A percentile compares a stretch with the other conserved stretches of the same genome.
Conservation (phyloP, 2,113 vertebrate genomes). For the Furnarius figulus region DNA sequence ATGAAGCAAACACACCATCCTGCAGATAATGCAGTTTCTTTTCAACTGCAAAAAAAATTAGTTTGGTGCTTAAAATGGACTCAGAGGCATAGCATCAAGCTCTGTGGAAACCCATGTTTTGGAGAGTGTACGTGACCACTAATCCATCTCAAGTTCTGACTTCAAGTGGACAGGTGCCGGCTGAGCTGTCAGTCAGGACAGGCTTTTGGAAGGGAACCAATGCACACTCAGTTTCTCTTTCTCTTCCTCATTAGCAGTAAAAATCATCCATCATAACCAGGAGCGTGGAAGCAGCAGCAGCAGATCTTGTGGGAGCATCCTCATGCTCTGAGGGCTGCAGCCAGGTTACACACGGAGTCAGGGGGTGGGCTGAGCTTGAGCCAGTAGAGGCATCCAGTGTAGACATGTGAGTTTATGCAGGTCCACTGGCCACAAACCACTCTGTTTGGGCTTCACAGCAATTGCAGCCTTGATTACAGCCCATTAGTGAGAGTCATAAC, state of each 20-base stretch:
- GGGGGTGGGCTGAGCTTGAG: neutral
- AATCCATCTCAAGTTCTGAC: neutral
- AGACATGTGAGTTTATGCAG: neutral
- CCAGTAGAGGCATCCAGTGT: neutral
- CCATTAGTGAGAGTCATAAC: neutral
- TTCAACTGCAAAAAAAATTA: neutral
- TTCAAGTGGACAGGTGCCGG: neutral
- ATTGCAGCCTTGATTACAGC: neutral
- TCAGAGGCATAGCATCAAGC: neutral
- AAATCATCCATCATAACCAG: conserved; percentile 4
- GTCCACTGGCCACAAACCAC: neutral
- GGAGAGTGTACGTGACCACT: neutral
- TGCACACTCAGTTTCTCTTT: neutral
- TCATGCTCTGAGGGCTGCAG: neutral
- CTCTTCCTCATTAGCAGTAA: conserved; percentile 29
- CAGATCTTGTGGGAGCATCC: neutral
- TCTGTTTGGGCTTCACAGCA: neutral
- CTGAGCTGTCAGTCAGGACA: conserved; percentile 17
- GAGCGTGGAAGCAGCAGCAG: neutral
- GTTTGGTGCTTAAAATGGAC: neutral
- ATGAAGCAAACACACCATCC: neutral
- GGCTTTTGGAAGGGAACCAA: conserved; percentile 23
- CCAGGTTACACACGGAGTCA: neutral
- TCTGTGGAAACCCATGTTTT: neutral
- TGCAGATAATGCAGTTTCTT: neutral